These are phyloP conservation scores for Drosophila greeni DNA, from an alignment of 2,888 invertebrate species.

Conservation along the genomic window DNA sequence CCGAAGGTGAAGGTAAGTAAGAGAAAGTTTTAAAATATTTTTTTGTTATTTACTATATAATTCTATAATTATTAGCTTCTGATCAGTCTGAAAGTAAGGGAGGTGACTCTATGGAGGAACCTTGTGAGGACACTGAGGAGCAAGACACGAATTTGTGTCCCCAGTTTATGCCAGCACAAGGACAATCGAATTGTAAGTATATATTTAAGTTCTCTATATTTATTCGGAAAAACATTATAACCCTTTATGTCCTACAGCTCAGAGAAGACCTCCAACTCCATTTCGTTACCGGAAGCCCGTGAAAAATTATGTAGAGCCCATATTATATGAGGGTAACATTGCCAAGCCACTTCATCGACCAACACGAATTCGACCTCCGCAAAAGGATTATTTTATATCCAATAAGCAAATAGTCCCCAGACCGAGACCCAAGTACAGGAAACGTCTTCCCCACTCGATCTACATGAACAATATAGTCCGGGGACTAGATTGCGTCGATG, in stretches of 20 bases:
- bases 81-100: not conserved
- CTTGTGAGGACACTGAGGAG: slow-evolving; percentile 35
- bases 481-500: slow-evolving; percentile 59
- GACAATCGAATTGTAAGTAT: slow-evolving; percentile 6
- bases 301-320: slow-evolving; percentile 67
- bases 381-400: slow-evolving; percentile 54
- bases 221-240: not conserved
- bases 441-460: slow-evolving; percentile 55
- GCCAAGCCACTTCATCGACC: slow-evolving; percentile 53
- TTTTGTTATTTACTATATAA: not conserved
- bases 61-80: not conserved
- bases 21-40: accelerated
- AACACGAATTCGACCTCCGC: slow-evolving; percentile 21
- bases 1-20: slow-evolving; percentile 45
- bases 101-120: slow-evolving; percentile 18
- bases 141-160: slow-evolving; percentile 62
- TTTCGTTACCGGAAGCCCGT: slow-evolving; percentile 49
- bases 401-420: slow-evolving; percentile 63
- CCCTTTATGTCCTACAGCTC: not conserved
- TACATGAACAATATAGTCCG: slow-evolving; percentile 66
- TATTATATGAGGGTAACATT: slow-evolving; percentile 59
- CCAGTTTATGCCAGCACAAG: slow-evolving; percentile 47
- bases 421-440: slow-evolving; percentile 51
- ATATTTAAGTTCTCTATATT: too few relatives aligned
- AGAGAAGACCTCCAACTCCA: not conserved